phyloP scores from a whole-genome alignment of 2,113 vertebrate genomes.

The Cnemophilus loriae region DNA sequence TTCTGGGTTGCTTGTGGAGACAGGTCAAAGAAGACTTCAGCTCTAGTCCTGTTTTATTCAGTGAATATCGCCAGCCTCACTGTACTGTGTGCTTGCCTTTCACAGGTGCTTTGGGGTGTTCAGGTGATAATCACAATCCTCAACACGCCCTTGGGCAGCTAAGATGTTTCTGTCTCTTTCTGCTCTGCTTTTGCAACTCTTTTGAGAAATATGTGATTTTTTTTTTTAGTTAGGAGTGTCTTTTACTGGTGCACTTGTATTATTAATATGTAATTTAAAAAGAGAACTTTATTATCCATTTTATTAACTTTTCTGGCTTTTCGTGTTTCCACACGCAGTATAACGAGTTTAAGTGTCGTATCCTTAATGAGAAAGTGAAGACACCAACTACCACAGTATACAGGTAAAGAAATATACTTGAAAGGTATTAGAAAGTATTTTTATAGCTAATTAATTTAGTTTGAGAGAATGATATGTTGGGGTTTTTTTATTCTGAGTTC shows the following conservation, averaged over 20 bases:
- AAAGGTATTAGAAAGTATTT: not conserved
- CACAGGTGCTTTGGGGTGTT: not conserved
- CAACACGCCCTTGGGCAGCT: not conserved
- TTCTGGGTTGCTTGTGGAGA: not conserved
- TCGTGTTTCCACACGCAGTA: constrained; percentile 51
- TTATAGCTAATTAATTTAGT: not conserved
- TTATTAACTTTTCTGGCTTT: not conserved
- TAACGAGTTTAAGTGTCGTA: constrained; percentile 79
- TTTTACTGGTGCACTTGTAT: not conserved
- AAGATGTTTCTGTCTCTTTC: not conserved
- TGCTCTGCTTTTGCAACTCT: not conserved
- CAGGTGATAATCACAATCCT: not conserved
- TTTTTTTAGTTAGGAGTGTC: not conserved
- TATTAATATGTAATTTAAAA: not conserved
- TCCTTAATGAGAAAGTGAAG: constrained; percentile 77
- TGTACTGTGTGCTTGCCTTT: not conserved
- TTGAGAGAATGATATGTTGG: not conserved
- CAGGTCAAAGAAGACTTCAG: not conserved
- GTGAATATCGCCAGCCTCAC: not conserved
- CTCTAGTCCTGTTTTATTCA: not conserved
- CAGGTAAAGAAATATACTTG: constrained; percentile 63
- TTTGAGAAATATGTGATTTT: not conserved
- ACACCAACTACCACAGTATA: constrained; percentile 77
- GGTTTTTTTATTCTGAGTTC: not conserved
- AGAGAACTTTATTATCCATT: not conserved